Evolutionary conservation across 2,888 invertebrate species (phyloP), one percentile per base, ranked within the genome.

Genomic region (Odontocolon sp.): DNA sequence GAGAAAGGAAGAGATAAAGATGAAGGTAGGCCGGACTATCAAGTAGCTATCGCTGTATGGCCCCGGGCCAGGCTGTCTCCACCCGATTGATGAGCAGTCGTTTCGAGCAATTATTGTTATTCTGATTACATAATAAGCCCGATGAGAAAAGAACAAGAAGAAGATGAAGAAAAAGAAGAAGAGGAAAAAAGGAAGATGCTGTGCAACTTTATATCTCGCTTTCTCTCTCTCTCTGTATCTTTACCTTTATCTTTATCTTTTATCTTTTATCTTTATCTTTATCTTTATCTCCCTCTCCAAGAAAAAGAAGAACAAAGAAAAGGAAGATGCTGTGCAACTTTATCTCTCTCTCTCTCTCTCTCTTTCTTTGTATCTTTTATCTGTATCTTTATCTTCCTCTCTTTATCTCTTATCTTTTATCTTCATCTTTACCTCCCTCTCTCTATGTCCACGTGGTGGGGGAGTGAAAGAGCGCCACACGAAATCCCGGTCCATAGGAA

Each of bases 21-120:
- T 26, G 57, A 26, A 16, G 6, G 61, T 61, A 61, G 54, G n/a
- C 69, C 56, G 59, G 74, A 71, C 70, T 71, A 74, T 78, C 72
- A 68, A 77, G 77, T 72, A 77, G 77, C 68, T 77, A 77, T 72
- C 77, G 68, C 18, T 72, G 75, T 64, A 76, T 78, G 40, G 81
- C 84, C 83, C 64, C 71, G 64, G 87, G 83, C 86, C 81, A 84
- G 79, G 82, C 85, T 87, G 88, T 88, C 87, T 79, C 81, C 86
- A 81, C 78, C 81, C 82, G 86, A 89, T 88, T 87, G 89, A 89
- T 87, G 87, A 86, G 87, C 82, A 84, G 85, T 85, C 86, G 84
- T 83, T 84, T 83, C 84, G 81, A 84, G 83, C 86, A 88, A 88
- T 88, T 89, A 88, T 89, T 87, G 87, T 87, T 87, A 86, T 88